Conservation (phyloP, 2,113 vertebrate genomes). For the Ranitomeya variabilis region DNA sequence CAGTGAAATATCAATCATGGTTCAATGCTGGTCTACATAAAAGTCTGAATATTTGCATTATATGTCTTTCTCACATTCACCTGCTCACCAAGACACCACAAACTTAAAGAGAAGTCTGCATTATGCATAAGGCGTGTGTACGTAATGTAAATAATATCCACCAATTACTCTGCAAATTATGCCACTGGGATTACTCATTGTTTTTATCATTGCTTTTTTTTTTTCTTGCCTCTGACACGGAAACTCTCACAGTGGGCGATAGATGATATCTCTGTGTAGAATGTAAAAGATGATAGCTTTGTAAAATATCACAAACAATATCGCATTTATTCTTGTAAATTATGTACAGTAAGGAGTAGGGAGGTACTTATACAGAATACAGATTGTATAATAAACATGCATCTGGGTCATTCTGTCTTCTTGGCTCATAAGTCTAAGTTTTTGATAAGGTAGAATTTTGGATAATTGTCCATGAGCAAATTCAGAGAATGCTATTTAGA, state of each 20-base stretch:
- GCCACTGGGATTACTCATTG: background rate
- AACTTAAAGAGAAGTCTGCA: background rate
- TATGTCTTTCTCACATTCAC: background rate
- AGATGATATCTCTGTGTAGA: background rate
- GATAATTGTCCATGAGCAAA: background rate
- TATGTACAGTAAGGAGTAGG: background rate
- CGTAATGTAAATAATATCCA: background rate
- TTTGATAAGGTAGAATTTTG: background rate
- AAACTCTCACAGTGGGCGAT: background rate
- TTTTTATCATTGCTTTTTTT: background rate
- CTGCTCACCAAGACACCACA: background rate
- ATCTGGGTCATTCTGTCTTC: background rate
- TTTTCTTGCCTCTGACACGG: background rate
- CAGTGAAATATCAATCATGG: conserved; percentile 11
- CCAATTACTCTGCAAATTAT: background rate
- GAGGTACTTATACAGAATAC: background rate
- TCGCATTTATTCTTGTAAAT: background rate
- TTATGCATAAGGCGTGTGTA: background rate
- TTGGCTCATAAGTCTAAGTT: background rate
- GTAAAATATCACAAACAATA: background rate
- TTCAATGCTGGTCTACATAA: background rate
- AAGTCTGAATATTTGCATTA: background rate
- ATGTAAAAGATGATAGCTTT: background rate
- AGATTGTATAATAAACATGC: background rate
- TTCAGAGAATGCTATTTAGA: too few relatives aligned